Conservation (phyloP, 1,140 invertebrate genomes). For the Spodoptera litura region DNA sequence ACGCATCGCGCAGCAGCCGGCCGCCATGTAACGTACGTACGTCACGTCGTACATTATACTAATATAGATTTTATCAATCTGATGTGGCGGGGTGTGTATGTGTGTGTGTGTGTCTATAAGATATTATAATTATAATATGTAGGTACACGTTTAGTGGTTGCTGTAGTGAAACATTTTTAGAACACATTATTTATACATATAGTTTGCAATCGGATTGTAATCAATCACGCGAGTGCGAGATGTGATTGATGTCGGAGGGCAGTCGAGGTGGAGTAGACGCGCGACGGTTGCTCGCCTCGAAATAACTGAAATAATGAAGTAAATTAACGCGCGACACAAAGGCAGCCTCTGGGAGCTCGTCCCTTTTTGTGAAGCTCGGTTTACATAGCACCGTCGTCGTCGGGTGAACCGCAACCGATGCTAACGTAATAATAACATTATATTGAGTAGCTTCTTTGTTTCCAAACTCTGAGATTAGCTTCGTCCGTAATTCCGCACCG, state of each 20-base stretch:
- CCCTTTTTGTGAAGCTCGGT: conserved; percentile 1
- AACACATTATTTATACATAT: conserved; percentile 25
- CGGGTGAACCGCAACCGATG: not conserved
- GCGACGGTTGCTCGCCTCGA: not conserved
- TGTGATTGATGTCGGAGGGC: conserved; percentile 37
- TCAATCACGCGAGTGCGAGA: conserved; percentile 29
- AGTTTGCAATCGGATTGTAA: conserved; percentile 15
- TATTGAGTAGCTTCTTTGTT: conserved; percentile 9
- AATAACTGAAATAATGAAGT: conserved; percentile 31
- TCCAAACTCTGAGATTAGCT: not conserved
- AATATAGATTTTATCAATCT: not conserved
- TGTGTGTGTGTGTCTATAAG: too few species aligned
- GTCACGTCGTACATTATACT: not conserved
- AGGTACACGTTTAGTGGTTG: too few species aligned
- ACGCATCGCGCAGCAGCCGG: not conserved
- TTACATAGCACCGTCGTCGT: not conserved
- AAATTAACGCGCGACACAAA: conserved; percentile 37
- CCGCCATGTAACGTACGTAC: not conserved
- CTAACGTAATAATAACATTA: not conserved
- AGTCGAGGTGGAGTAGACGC: not conserved
- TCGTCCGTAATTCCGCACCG: not conserved
- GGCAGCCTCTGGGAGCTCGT: conserved; percentile 14
- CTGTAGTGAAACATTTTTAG: not conserved
- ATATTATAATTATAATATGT: too few species aligned
- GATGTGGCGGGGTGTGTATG: too few species aligned